Conservation (phyloP, 2,888 invertebrate genomes). For the Clunio marinus region DNA sequence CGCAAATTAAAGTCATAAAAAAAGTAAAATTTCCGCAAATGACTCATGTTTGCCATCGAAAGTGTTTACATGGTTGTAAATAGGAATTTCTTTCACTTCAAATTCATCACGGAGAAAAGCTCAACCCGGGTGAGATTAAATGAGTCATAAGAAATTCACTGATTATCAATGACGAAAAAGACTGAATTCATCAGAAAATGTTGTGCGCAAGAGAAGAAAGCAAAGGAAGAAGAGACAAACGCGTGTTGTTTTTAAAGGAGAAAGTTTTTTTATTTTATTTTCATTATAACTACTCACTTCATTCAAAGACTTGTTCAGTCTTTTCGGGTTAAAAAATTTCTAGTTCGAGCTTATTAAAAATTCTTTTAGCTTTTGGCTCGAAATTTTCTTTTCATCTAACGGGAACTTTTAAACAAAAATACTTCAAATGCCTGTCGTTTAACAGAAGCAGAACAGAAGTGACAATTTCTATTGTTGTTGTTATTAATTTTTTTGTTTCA, state of each 20-base stretch:
- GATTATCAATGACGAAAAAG: neutral
- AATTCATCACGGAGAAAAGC: neutral
- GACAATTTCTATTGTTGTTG: too few species aligned
- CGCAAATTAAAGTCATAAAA: neutral
- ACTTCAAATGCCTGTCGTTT: neutral
- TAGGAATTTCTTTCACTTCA: too few species aligned
- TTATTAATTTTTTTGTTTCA: too few species aligned
- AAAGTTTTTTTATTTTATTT: slow-evolving; percentile 4
- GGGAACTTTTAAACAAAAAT: neutral
- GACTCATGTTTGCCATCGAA: neutral
- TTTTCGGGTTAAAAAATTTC: neutral
- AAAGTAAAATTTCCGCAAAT: neutral
- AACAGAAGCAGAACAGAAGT: too few species aligned
- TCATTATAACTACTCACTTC: too few species aligned
- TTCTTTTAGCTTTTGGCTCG: neutral
- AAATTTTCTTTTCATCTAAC: neutral
- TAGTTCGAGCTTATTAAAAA: slow-evolving; percentile 10
- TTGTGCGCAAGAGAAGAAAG: neutral
- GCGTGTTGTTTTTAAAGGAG: neutral
- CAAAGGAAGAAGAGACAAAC: too few species aligned
- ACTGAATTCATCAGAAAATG: neutral
- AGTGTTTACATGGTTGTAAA: neutral
- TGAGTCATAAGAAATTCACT: neutral
- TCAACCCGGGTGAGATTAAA: neutral
- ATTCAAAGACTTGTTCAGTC: neutral